Conservation (phyloP, 1,140 invertebrate genomes). For the Callitettix versicolor region DNA sequence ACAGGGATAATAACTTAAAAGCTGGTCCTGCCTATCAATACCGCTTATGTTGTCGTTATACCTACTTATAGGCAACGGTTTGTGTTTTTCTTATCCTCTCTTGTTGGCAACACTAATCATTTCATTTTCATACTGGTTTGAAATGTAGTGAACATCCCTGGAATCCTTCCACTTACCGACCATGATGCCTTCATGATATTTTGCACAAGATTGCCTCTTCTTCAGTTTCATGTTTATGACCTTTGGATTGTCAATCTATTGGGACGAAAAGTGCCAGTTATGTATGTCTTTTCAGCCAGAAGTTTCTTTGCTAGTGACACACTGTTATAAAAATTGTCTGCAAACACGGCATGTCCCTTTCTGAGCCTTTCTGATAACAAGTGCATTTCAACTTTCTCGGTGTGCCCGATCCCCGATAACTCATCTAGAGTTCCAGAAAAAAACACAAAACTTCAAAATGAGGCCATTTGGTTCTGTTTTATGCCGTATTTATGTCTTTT, state of each 20-base stretch:
- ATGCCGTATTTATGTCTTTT: slow-evolving; percentile 29
- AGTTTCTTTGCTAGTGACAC: slow-evolving; percentile 32
- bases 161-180: slow-evolving; percentile 36
- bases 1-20: neutral
- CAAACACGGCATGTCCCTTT: slow-evolving; percentile 12
- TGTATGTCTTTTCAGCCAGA: slow-evolving; percentile 34
- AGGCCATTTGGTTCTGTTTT: slow-evolving; percentile 23
- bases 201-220: slow-evolving; percentile 28
- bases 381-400: slow-evolving; percentile 11
- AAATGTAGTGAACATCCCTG: slow-evolving; percentile 19
- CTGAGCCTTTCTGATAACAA: slow-evolving; percentile 13
- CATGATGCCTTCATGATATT: slow-evolving; percentile 31
- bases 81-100: neutral
- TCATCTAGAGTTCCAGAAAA: slow-evolving; percentile 12
- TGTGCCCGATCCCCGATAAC: slow-evolving; percentile 7
- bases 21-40: neutral
- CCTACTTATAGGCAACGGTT: neutral
- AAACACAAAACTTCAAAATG: slow-evolving; percentile 5
- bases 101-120: neutral
- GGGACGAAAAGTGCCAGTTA: slow-evolving; percentile 33
- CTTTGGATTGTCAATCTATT: slow-evolving; percentile 31
- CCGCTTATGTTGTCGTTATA: neutral
- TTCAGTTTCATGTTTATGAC: slow-evolving; percentile 31
- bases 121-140: slow-evolving; percentile 8
- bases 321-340: slow-evolving; percentile 33